These are phyloP conservation scores for Poecilia gillii DNA, from an alignment of 2,797 vertebrate genomes.

Conservation along the genomic window DNA sequence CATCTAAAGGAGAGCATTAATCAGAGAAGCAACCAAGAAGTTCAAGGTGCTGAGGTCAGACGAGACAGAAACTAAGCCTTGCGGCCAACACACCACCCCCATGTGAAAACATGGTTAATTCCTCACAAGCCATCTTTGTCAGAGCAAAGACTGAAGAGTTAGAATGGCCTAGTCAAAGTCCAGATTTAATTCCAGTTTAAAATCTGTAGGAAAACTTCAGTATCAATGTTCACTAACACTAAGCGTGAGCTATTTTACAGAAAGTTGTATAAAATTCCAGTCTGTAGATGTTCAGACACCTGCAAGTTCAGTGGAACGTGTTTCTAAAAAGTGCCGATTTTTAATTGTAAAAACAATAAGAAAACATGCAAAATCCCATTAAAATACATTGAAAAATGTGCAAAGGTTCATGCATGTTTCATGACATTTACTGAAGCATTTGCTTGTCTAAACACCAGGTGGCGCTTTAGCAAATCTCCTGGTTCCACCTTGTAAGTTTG, in stretches of 20 bases:
- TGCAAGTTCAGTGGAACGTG: not conserved
- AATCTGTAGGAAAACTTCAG: not conserved
- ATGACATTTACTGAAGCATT: not conserved
- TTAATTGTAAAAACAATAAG: not conserved
- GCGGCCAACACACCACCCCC: not conserved
- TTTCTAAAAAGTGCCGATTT: not conserved
- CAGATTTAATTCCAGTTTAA: not conserved
- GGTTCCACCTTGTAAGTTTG: not conserved
- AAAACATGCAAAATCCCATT: not conserved
- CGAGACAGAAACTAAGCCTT: not conserved
- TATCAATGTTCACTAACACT: not conserved
- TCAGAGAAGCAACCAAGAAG: too few species aligned
- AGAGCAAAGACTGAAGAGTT: not conserved
- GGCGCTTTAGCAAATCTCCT: not conserved
- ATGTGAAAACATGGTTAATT: not conserved
- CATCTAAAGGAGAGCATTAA: too few species aligned
- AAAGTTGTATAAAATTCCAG: not conserved
- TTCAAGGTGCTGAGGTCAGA: not conserved
- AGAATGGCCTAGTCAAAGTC: not conserved
- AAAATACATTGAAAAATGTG: not conserved
- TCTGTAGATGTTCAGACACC: not conserved
- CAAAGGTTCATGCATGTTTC: not conserved
- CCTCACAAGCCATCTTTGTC: too few species aligned
- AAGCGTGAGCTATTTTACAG: not conserved
- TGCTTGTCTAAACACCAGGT: not conserved